phyloP scores from a whole-genome alignment of 2,113 vertebrate genomes.

The Jacana jacana region DNA sequence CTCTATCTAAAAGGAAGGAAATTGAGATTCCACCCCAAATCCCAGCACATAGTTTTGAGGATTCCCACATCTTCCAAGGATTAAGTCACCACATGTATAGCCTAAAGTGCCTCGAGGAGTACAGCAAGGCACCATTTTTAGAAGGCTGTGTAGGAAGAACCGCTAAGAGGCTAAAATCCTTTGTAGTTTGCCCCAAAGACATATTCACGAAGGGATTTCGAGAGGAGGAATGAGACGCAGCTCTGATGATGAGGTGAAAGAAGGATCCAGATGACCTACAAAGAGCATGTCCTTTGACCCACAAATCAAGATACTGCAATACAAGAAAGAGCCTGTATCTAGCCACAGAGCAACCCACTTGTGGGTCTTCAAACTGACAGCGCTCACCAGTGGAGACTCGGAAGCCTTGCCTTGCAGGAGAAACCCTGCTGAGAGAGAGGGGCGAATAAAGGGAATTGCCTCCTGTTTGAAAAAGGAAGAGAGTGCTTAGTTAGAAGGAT shows the following conservation, averaged over 20 bases:
- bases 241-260: background rate
- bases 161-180: background rate
- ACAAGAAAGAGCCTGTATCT: background rate
- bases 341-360: background rate
- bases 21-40: constrained; percentile 64
- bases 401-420: background rate
- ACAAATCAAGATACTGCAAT: background rate
- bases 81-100: constrained; percentile 20
- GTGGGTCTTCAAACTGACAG: background rate
- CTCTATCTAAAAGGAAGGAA: constrained; percentile 48
- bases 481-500: fast-evolving
- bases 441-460: background rate
- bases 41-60: constrained; percentile 30
- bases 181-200: background rate
- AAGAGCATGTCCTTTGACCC: background rate
- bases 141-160: background rate
- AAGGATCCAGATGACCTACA: background rate
- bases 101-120: background rate
- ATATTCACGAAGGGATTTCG: background rate
- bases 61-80: constrained; percentile 55
- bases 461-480: background rate
- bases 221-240: background rate
- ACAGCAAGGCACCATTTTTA: background rate
- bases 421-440: background rate
- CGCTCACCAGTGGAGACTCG: fast-evolving